Conservation (phyloP, 2,797 vertebrate genomes). For the Perodicticus potto region DNA sequence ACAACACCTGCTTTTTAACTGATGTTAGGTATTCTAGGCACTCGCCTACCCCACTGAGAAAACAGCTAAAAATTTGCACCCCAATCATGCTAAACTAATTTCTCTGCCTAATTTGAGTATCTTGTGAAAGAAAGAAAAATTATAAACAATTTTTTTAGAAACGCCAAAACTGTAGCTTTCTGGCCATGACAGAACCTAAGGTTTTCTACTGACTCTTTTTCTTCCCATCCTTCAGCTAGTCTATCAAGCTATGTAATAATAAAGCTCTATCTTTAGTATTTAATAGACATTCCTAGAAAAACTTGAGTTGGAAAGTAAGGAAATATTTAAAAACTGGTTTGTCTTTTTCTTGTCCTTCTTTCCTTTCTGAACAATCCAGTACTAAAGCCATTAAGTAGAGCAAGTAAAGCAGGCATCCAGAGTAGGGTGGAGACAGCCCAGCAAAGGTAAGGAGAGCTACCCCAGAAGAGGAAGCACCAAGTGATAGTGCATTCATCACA, state of each 20-base stretch:
- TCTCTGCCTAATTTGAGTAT: neutral
- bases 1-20: neutral
- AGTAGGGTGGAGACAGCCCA: neutral
- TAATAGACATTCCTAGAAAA: constrained; percentile 17
- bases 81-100: neutral
- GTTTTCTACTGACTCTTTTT: neutral
- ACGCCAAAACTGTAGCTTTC: neutral
- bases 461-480: neutral
- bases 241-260: neutral
- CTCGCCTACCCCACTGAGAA: neutral
- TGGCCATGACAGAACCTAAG: neutral
- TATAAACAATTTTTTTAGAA: neutral
- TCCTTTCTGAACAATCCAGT: neutral
- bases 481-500: neutral
- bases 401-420: neutral
- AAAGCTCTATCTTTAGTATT: neutral
- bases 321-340: neutral
- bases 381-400: neutral
- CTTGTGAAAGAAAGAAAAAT: neutral
- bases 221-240: neutral
- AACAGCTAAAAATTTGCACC: neutral
- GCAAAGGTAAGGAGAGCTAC: neutral
- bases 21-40: neutral
- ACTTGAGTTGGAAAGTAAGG: neutral
- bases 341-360: constrained; percentile 25